Percentiles rank a stretch among this genome's conserved stretches.
Evolutionary conservation across 2,113 vertebrate species (phyloP).

Genomic region (Zootoca vivipara): DNA sequence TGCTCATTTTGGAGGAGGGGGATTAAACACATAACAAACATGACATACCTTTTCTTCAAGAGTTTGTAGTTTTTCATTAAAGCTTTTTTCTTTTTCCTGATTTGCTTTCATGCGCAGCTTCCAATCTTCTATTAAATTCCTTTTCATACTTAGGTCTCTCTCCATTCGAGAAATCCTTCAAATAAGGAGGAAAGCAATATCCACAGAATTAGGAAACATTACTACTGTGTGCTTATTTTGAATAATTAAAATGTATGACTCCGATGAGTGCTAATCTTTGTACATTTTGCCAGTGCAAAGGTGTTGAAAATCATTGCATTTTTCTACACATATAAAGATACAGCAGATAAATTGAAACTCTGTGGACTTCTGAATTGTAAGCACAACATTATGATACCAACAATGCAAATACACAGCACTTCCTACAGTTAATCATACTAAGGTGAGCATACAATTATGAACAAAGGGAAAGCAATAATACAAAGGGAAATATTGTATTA

Average conservation of each 20-base stretch:
- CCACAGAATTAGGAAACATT: constrained; percentile 41
- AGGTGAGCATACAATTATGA: neutral
- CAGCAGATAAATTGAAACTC: neutral
- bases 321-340: neutral
- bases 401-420: neutral
- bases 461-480: neutral
- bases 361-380: neutral
- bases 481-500: neutral
- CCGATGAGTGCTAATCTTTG: neutral
- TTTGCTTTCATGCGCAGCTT: constrained; percentile 84
- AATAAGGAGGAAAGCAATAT: constrained; percentile 35
- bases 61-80: constrained; percentile 78
- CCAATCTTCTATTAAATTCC: constrained; percentile 88
- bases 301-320: neutral
- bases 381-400: neutral
- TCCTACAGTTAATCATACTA: neutral
- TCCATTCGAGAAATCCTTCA: constrained; percentile 81
- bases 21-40: constrained; percentile 38
- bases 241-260: constrained; percentile 13
- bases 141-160: constrained; percentile 88
- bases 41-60: constrained; percentile 87
- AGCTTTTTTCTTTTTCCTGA: constrained; percentile 85
- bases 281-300: neutral
- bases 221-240: constrained; percentile 24
- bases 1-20: neutral